Evolutionary conservation across 2,797 vertebrate species (phyloP).

Genomic region (Erpetoichthys calabaricus): DNA sequence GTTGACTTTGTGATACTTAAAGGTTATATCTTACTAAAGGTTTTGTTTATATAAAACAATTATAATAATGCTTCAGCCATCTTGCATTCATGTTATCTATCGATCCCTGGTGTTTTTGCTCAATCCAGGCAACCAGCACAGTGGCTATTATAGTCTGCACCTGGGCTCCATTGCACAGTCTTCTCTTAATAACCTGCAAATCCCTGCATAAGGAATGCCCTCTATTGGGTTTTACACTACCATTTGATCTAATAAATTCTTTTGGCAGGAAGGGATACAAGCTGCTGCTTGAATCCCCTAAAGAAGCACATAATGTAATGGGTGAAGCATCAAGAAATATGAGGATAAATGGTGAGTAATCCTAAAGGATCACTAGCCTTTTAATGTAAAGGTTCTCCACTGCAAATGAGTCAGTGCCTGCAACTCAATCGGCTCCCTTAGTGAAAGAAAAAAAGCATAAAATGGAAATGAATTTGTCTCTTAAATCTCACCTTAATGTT

Average conservation of each 20-base stretch:
- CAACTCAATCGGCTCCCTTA: too few relatives aligned
- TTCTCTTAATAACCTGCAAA: conserved; percentile 73
- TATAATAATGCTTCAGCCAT: conserved; percentile 28
- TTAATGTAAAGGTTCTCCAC: conserved; percentile 56
- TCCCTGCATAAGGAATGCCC: conserved; percentile 73
- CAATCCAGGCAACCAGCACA: conserved; percentile 43
- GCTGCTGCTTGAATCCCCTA: conserved; percentile 54
- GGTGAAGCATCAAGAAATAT: conserved; percentile 58
- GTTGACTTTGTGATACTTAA: too few relatives aligned
- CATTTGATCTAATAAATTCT: conserved; percentile 77
- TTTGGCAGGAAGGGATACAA: conserved; percentile 61
- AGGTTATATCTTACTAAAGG: too few relatives aligned
- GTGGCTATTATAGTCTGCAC: conserved; percentile 64
- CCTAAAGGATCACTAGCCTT: conserved; percentile 46
- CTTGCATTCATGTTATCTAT: conserved; percentile 24
- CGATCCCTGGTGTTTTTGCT: conserved; percentile 14
- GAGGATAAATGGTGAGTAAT: conserved; percentile 64
- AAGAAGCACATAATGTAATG: conserved; percentile 34
- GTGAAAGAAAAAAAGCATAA: too few relatives aligned
- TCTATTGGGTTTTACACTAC: conserved; percentile 69
- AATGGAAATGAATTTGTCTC: too few relatives aligned
- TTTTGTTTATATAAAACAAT: neutral
- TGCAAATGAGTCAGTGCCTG: conserved; percentile 35
- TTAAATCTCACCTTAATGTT: too few relatives aligned
- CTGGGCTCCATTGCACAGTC: conserved; percentile 56